A percentile compares a stretch with the other conserved stretches of the same genome.
These are phyloP conservation scores for Himalopsyche kuldschensis DNA, from an alignment of 2,888 invertebrate genomes.

Conservation along the genomic window DNA sequence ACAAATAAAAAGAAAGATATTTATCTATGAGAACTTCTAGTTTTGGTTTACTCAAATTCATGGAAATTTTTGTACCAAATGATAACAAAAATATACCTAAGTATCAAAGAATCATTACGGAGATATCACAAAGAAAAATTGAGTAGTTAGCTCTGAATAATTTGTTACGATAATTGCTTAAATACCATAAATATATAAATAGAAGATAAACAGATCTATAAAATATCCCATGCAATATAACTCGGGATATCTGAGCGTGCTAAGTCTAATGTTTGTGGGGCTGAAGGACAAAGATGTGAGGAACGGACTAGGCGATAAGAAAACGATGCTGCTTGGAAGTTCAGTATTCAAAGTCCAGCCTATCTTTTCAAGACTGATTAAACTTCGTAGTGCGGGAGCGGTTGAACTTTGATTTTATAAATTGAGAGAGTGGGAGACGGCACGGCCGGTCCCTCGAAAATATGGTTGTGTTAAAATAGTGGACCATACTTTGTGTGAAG, in stretches of 20 bases:
- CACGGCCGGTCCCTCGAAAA: slow-evolving; percentile 3
- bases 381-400: slow-evolving; percentile 11
- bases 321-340: background rate
- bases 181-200: too few species aligned
- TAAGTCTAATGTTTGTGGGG: background rate
- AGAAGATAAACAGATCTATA: too few species aligned
- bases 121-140: too few species aligned
- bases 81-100: too few species aligned
- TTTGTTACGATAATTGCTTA: too few species aligned
- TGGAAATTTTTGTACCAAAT: too few species aligned
- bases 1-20: too few species aligned
- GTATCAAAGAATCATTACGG: too few species aligned
- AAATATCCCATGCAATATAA: background rate
- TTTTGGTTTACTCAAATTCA: too few species aligned
- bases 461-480: slow-evolving; percentile 38
- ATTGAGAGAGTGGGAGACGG: background rate
- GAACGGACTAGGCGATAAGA: background rate
- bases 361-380: slow-evolving; percentile 37
- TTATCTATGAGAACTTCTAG: too few species aligned
- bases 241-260: background rate
- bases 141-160: too few species aligned
- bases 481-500: slow-evolving; percentile 26
- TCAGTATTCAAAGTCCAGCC: background rate
- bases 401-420: background rate
- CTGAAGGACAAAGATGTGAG: background rate